A percentile compares a stretch with the other conserved stretches of the same genome.
phyloP scores from a whole-genome alignment of 1,140 invertebrate species.

The Zaprionus nigranus region DNA sequence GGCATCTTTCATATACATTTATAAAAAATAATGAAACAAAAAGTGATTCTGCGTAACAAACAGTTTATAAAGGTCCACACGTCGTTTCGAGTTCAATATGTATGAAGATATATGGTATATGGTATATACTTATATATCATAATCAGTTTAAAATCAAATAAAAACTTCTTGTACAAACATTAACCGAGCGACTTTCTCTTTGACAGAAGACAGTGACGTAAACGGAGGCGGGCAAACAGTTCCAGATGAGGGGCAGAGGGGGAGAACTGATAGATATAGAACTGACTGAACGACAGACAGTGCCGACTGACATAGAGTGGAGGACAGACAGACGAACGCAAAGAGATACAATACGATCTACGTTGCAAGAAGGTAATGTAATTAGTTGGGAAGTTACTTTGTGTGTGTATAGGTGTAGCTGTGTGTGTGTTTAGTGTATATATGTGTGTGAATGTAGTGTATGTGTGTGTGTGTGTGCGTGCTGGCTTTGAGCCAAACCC shows the following conservation, averaged over 20 bases:
- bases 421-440: background rate
- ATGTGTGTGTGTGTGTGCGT: conserved; percentile 7
- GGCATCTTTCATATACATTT: conserved; percentile 71
- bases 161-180: conserved; percentile 55
- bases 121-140: background rate
- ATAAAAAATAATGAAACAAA: conserved; percentile 77
- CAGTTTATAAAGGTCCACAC: conserved; percentile 70
- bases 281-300: background rate
- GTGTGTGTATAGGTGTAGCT: conserved; percentile 6
- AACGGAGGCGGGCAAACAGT: background rate
- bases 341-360: background rate
- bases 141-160: conserved; percentile 57
- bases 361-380: conserved; percentile 23
- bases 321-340: background rate
- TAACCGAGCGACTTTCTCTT: too few relatives aligned
- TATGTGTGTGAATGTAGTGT: background rate
- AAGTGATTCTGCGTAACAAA: conserved; percentile 69
- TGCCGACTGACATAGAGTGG: conserved; percentile 5
- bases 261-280: background rate
- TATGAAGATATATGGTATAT: conserved; percentile 67
- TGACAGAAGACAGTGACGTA: background rate
- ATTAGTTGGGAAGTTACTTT: conserved; percentile 22
- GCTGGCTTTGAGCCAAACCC: conserved; percentile 50
- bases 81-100: conserved; percentile 64
- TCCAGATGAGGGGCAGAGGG: background rate